Conservation (phyloP, 1,140 invertebrate species). For the Maconellicoccus hirsutus region DNA sequence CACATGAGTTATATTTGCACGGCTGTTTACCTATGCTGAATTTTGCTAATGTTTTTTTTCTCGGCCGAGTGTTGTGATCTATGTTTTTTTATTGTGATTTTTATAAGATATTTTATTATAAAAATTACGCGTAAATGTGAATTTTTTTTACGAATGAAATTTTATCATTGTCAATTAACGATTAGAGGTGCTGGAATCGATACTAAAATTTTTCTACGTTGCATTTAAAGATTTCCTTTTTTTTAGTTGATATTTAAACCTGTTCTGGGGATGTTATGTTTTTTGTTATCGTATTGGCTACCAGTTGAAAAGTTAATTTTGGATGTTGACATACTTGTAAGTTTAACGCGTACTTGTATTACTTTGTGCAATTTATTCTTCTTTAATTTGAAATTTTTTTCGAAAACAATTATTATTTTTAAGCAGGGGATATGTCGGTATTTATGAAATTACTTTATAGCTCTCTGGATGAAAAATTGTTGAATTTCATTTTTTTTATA, state of each 20-base stretch:
- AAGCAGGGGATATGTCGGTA: too few species aligned
- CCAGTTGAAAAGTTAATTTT: neutral
- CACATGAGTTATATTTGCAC: neutral
- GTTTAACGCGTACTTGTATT: too few species aligned
- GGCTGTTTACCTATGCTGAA: neutral
- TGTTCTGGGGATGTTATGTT: neutral
- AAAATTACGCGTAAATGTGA: too few species aligned
- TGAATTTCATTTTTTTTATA: neutral
- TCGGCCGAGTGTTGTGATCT: conserved; percentile 5
- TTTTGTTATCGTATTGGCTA: neutral
- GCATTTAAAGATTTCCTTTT: neutral
- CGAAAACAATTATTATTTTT: too few species aligned
- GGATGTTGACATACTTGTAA: too few species aligned
- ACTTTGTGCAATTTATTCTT: too few species aligned
- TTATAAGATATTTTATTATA: neutral
- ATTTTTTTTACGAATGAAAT: neutral
- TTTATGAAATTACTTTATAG: too few species aligned
- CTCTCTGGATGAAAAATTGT: too few species aligned
- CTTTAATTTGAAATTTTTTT: too few species aligned
- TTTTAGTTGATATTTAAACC: neutral
- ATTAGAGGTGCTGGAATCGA: neutral
- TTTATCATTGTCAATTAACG: neutral
- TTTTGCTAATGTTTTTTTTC: neutral
- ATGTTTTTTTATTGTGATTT: neutral
- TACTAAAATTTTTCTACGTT: neutral